Base-by-base conservation (phyloP, 2,113 vertebrate species). In the Corvus moneduloides region DNA sequence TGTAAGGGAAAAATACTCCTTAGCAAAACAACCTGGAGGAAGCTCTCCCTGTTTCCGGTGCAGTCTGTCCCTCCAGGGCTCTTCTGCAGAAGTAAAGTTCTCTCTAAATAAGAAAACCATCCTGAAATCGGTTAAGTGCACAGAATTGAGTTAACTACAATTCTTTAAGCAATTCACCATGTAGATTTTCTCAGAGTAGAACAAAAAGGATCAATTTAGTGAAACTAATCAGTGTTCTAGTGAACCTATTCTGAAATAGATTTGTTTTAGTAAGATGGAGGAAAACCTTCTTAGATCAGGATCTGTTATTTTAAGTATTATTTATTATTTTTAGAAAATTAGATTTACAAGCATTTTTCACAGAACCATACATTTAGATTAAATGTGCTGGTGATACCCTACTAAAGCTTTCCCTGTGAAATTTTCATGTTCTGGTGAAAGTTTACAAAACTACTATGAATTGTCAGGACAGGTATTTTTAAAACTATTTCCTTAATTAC, bases 1-100 rank as follows among this genome's bases (percentile, higher is more conserved):
- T 93, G 58, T 37, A 94, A 91, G 78, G 78, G 71, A 93, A 96
- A 95, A 95, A 83, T 13, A 44, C 41, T 55, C 49, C 87, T 84
- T 79, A 90, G 71, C 59, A 86, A 88, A 96, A 95, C 64, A 94
- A 80, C 39, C 30, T 3, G 5, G 84, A 89, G 84, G 55, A 91
- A 96, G 48, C 27, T 51, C 61, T 82, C 87, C 68, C 27, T 0
- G 1, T 71, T 85, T 91, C 72, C 68, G 83, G 63, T 74, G 22
- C 80, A 44, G 43, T 75, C 74, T 84, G 49, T 54, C 37, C 28
- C 37, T 49, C 52, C 61, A 61, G 39, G 27, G 64, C 33, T 80
- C 51, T 59, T 80, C 51, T 80, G 64, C 52, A 64, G 52, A 83
- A 79, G 33, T 26, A 5, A 76, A 85, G 63, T 74, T 94, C 56